phyloP scores from a whole-genome alignment of 1,140 invertebrate genomes.

The Drosophila rhopaloa region DNA sequence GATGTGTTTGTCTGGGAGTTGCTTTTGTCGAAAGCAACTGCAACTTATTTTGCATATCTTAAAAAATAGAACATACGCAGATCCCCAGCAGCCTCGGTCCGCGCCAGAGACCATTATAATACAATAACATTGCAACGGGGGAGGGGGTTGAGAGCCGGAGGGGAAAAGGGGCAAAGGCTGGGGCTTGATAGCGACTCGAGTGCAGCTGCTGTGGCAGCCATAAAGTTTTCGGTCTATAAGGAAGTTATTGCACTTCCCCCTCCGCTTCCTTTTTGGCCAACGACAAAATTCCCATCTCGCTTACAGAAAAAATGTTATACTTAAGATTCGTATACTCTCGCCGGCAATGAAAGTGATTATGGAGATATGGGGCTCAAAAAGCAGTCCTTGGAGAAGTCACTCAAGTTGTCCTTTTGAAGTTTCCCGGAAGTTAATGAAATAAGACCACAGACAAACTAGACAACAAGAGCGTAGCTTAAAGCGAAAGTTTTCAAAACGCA shows the following conservation, averaged over 20 bases:
- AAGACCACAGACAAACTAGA: constrained; percentile 10
- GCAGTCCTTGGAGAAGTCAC: constrained; percentile 16
- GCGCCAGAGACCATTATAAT: constrained; percentile 60
- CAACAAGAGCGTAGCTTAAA: neutral
- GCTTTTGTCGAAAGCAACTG: constrained; percentile 49
- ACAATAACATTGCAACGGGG: constrained; percentile 35
- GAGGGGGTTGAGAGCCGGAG: constrained; percentile 8
- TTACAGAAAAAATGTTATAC: constrained; percentile 5
- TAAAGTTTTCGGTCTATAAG: constrained; percentile 57
- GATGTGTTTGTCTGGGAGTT: constrained; percentile 48
- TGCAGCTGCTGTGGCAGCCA: constrained; percentile 51
- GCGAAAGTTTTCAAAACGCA: neutral
- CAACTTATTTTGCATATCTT: constrained; percentile 80
- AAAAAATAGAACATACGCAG: constrained; percentile 72
- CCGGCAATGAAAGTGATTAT: constrained; percentile 35
- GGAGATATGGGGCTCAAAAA: constrained; percentile 17
- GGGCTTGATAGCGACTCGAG: constrained; percentile 37
- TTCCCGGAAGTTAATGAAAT: constrained; percentile 43
- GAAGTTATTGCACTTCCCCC: constrained; percentile 41
- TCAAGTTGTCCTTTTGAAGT: constrained; percentile 12
- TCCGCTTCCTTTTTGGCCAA: constrained; percentile 25
- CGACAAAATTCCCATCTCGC: constrained; percentile 19
- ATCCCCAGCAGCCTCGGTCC: constrained; percentile 20
- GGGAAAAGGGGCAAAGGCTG: constrained; percentile 4
- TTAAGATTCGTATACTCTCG: constrained; percentile 3